Conservation (phyloP, 2,888 invertebrate species). For the Euzetes globulus region DNA sequence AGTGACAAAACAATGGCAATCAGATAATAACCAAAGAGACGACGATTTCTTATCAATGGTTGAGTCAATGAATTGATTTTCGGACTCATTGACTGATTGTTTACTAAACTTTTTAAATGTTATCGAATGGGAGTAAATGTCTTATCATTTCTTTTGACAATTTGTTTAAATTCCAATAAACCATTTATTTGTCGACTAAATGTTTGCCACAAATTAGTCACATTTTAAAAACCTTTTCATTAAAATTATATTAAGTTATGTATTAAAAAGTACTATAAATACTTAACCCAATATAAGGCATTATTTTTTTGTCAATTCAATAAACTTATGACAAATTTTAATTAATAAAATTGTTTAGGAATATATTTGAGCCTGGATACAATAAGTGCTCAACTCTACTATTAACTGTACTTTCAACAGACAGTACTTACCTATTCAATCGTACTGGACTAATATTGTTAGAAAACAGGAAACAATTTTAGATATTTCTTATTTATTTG, state of each 20-base stretch:
- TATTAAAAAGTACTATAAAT: too few species aligned
- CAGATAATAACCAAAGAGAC: background rate
- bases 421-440: too few species aligned
- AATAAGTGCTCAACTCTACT: too few species aligned
- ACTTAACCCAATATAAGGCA: too few species aligned
- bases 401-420: too few species aligned
- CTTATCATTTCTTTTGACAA: background rate
- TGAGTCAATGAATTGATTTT: background rate
- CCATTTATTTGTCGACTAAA: background rate
- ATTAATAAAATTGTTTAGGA: background rate
- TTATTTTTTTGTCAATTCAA: too few species aligned
- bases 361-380: too few species aligned
- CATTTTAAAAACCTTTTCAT: background rate
- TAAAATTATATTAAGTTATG: too few species aligned
- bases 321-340: too few species aligned
- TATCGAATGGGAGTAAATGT: constrained; percentile 12
- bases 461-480: too few species aligned
- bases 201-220: background rate
- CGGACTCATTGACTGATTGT: background rate
- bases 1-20: constrained; percentile 10
- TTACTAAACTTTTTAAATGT: background rate
- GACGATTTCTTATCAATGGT: background rate
- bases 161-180: background rate
- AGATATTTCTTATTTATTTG: too few species aligned
- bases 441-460: too few species aligned